Percentiles rank a stretch among this genome's conserved stretches.
Evolutionary conservation across 2,797 vertebrate species (phyloP).

Genomic region (Gobionotothen gibberifrons): DNA sequence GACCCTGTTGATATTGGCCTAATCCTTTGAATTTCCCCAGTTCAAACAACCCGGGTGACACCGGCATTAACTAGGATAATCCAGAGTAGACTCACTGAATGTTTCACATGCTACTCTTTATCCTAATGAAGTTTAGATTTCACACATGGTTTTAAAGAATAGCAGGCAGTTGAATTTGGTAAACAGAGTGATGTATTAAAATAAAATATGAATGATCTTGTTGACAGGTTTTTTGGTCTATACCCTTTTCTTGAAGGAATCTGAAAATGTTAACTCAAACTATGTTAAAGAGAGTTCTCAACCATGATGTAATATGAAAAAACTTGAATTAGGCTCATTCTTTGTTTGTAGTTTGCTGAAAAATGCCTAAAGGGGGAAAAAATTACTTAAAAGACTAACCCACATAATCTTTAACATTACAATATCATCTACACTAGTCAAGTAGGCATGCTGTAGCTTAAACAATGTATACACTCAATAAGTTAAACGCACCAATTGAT

Average conservation of each 20-base stretch:
- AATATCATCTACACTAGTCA: neutral
- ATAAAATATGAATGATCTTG: neutral
- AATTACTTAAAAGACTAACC: neutral
- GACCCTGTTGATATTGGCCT: conserved; percentile 42
- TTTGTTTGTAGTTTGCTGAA: conserved; percentile 4
- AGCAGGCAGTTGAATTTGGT: neutral
- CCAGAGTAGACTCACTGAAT: conserved; percentile 41
- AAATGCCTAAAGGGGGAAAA: neutral
- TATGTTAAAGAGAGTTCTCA: neutral
- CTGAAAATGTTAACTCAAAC: neutral
- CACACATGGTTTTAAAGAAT: conserved; percentile 14
- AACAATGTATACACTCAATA: neutral
- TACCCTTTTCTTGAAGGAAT: neutral
- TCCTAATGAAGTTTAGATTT: conserved; percentile 30
- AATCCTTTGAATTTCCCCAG: conserved; percentile 67
- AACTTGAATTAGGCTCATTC: neutral
- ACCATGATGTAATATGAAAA: neutral
- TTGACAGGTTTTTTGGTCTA: neutral
- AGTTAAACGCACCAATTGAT: neutral
- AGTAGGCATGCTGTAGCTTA: neutral
- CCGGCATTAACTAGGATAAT: conserved; percentile 75
- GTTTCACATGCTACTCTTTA: conserved; percentile 63
- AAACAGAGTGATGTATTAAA: neutral
- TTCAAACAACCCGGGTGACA: conserved; percentile 79
- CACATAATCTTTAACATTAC: too few species aligned